Evolutionary conservation across 2,113 vertebrate genomes (phyloP).

Genomic region (Coreoperca whiteheadi): DNA sequence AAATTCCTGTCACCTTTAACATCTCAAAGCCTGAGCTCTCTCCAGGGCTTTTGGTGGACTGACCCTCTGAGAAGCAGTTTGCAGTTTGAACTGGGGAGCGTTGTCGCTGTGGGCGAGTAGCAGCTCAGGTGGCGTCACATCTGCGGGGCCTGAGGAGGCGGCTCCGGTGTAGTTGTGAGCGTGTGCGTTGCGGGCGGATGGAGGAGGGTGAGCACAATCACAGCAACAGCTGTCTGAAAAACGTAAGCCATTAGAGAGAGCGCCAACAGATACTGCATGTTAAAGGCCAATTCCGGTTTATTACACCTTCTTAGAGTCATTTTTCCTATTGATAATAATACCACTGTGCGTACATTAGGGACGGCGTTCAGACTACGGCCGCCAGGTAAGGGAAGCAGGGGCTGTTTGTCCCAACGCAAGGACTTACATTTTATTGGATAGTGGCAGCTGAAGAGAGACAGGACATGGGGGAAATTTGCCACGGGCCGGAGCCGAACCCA

Average conservation of each 20-base stretch:
- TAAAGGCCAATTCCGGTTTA: not conserved
- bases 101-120: slow-evolving; percentile 9
- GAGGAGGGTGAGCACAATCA: not conserved
- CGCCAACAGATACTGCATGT: not conserved
- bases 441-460: no score
- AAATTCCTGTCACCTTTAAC: no score
- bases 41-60: no score
- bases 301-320: not conserved
- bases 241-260: not conserved
- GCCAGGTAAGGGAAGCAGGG: no score
- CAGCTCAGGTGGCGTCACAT: slow-evolving; percentile 19
- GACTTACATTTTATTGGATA: no score
- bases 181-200: not conserved
- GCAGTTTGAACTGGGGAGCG: not conserved
- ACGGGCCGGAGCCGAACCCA: no score
- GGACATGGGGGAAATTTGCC: no score
- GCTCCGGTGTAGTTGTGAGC: not conserved
- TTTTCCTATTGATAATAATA: not conserved
- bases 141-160: slow-evolving; percentile 4
- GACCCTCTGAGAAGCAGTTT: no score
- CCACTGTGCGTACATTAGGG: not conserved
- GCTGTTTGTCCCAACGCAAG: no score
- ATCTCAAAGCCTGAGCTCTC: no score
- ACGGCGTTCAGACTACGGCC: no score
- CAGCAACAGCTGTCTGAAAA: slow-evolving; percentile 24